These are phyloP conservation scores for roundworm (Caenorhabditis elegans) DNA, from an alignment of 1,140 invertebrate genomes.

Conservation along the genomic window WBcel235 BX284606.5:5997001-5997500, in stretches of 20 bases:
- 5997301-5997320: slow-evolving; percentile 69
- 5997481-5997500: slow-evolving; percentile 42
- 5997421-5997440: slow-evolving; percentile 63
- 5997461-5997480: slow-evolving; percentile 52
- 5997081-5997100: slow-evolving; percentile 44
- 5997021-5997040: slow-evolving; percentile 53
- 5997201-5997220: slow-evolving; percentile 70
- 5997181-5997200: slow-evolving; percentile 69
- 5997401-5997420: slow-evolving; percentile 65
- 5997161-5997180: slow-evolving; percentile 69
- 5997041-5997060: slow-evolving; percentile 54
- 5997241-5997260: slow-evolving; percentile 53
- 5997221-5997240: slow-evolving; percentile 68
- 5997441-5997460: slow-evolving; percentile 63
- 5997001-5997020: slow-evolving; percentile 48
- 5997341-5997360: slow-evolving; percentile 67
- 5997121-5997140: slow-evolving; percentile 69
- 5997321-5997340: slow-evolving; percentile 65
- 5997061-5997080: slow-evolving; percentile 58
- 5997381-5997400: slow-evolving; percentile 67
- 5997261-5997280: slow-evolving; percentile 59
- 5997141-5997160: slow-evolving; percentile 70
- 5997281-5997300: slow-evolving; percentile 65
- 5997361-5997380: slow-evolving; percentile 67
- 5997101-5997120: slow-evolving; percentile 58